Percentiles rank a stretch among this genome's conserved stretches.
These are phyloP conservation scores for Antheraea mylitta DNA, from an alignment of 1,140 invertebrate genomes.

Conservation along the genomic window DNA sequence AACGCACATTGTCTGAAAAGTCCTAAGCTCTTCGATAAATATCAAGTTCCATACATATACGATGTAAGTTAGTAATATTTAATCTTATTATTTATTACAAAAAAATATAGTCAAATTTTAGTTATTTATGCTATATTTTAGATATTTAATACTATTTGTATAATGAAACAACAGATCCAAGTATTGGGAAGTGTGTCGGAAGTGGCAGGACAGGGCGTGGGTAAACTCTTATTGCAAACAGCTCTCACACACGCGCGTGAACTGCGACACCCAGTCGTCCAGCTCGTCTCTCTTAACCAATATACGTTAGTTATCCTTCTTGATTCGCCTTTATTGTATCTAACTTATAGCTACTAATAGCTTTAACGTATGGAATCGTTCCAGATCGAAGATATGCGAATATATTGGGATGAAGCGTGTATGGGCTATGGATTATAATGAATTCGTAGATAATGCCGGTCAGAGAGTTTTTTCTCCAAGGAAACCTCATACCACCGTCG, in stretches of 20 bases:
- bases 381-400: conserved; percentile 54
- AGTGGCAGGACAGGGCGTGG: conserved; percentile 53
- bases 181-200: conserved; percentile 46
- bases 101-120: no score
- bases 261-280: conserved; percentile 46
- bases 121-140: no score
- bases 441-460: conserved; percentile 50
- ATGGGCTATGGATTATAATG: conserved; percentile 57
- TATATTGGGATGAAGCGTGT: conserved; percentile 52
- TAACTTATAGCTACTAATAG: no score
- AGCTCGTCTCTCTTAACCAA: conserved; percentile 43
- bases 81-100: no score
- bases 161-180: conserved; percentile 38
- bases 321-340: neutral
- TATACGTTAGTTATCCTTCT: conserved; percentile 46
- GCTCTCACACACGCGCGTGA: conserved; percentile 43
- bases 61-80: conserved; percentile 40
- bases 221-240: conserved; percentile 32
- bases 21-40: conserved; percentile 53
- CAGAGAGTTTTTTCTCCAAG: conserved; percentile 59
- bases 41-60: conserved; percentile 53
- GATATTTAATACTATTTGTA: no score
- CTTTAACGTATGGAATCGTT: conserved; percentile 12
- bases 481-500: conserved; percentile 46
- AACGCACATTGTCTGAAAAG: conserved; percentile 48